phyloP scores from a whole-genome alignment of 2,888 invertebrate species.

The Caenorhabditis uteleia region DNA sequence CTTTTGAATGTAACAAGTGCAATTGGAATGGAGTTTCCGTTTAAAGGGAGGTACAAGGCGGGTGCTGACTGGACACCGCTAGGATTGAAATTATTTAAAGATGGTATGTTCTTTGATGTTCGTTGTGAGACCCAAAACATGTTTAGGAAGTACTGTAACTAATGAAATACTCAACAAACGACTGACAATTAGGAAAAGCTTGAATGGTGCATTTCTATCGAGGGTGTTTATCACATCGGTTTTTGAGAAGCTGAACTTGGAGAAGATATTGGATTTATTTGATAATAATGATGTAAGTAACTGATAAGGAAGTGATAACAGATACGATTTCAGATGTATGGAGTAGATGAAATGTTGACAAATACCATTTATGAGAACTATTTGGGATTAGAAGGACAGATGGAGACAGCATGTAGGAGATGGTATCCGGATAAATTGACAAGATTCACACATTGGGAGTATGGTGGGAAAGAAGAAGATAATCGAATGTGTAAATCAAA shows the following conservation, averaged over 20 bases:
- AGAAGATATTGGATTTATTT: neutral
- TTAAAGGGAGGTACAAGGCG: neutral
- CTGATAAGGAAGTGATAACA: neutral
- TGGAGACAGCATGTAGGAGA: neutral
- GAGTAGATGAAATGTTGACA: slow-evolving; percentile 1
- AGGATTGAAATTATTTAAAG: slow-evolving; percentile 1
- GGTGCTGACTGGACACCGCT: neutral
- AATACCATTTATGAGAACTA: neutral
- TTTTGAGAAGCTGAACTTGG: slow-evolving; percentile 5
- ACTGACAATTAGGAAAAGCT: neutral
- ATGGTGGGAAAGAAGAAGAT: neutral
- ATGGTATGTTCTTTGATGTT: no score
- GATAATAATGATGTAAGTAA: neutral
- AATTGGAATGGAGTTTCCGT: neutral
- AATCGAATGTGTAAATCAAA: neutral
- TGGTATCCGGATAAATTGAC: neutral
- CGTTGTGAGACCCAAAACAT: no score
- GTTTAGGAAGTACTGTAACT: neutral
- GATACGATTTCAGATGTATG: neutral
- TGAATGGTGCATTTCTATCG: neutral
- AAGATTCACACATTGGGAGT: neutral
- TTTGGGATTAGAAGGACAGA: neutral
- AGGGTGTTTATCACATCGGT: neutral
- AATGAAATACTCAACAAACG: neutral
- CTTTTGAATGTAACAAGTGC: slow-evolving; percentile 1